phyloP scores from a whole-genome alignment of 2,888 invertebrate species.

The Phaedon cochleariae region DNA sequence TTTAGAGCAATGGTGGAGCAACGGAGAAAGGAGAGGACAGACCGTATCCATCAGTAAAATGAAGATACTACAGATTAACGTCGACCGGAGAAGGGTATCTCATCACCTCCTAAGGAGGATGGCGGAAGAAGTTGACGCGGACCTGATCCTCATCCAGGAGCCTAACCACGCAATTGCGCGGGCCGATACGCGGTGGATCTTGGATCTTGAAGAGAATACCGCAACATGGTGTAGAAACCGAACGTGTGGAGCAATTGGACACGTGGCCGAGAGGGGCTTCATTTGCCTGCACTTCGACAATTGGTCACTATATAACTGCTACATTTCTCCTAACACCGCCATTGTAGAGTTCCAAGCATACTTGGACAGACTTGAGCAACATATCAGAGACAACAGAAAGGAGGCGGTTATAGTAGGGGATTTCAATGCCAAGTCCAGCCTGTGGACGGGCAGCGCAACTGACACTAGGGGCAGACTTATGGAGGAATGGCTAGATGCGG shows the following conservation, averaged over 20 bases:
- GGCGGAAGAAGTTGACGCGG: background rate
- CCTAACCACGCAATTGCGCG: conserved; percentile 3
- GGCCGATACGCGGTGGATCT: conserved; percentile 4
- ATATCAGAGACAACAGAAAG: conserved; percentile 11
- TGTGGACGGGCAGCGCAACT: conserved; percentile 9
- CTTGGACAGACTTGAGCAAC: too few relatives aligned
- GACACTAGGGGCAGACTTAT: conserved; percentile 11
- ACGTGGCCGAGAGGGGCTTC: background rate
- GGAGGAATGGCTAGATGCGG: conserved; percentile 7
- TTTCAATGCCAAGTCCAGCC: too few relatives aligned
- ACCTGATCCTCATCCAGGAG: conserved; percentile 6
- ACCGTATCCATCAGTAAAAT: too few relatives aligned
- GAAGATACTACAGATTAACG: too few relatives aligned
- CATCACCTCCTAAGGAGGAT: too few relatives aligned
- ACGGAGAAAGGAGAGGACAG: too few relatives aligned
- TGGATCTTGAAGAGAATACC: background rate
- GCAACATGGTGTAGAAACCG: conserved; percentile 7
- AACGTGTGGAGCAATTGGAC: background rate
- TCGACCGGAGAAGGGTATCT: too few relatives aligned
- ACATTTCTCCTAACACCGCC: conserved; percentile 9
- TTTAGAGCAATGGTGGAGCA: too few relatives aligned
- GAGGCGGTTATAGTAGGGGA: too few relatives aligned
- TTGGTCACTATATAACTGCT: conserved; percentile 4
- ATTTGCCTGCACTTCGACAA: background rate
- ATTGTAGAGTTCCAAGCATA: background rate